Evolutionary conservation across 1,140 invertebrate genomes (phyloP).

Genomic region (Lepidurus apus): DNA sequence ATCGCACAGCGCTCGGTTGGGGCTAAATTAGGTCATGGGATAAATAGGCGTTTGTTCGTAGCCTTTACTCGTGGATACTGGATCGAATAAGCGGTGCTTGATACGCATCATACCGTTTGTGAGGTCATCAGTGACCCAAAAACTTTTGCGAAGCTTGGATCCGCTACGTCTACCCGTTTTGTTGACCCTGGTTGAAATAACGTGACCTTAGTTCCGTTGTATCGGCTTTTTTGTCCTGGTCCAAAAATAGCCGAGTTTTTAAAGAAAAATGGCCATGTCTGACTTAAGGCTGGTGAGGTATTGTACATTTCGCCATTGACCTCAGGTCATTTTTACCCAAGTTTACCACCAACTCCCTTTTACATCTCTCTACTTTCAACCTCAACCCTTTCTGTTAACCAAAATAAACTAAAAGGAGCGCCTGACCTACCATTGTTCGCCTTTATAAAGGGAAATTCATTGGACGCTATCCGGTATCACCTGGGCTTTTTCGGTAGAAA

Average conservation of each 20-base stretch:
- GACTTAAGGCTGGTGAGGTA: no score
- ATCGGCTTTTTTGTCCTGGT: not conserved
- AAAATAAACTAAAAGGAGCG: not conserved
- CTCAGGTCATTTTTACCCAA: no score
- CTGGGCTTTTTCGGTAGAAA: slow-evolving; percentile 10
- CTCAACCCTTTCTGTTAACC: not conserved
- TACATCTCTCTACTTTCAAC: not conserved
- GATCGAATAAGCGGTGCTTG: not conserved
- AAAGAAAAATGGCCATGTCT: no score
- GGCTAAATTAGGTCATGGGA: not conserved
- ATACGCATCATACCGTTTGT: not conserved
- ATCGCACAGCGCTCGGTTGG: not conserved
- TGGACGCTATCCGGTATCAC: not conserved
- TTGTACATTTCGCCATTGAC: no score
- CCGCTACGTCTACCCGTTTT: not conserved
- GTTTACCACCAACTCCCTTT: no score
- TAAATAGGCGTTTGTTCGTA: not conserved
- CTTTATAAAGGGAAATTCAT: not conserved
- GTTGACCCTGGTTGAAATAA: not conserved
- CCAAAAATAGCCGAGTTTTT: not conserved
- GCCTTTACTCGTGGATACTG: not conserved
- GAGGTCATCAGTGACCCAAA: not conserved
- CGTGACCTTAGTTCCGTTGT: not conserved
- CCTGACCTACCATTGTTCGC: not conserved
- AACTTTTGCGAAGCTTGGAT: not conserved